Conservation (phyloP, 2,888 invertebrate genomes). For the Blastobasis adustella region DNA sequence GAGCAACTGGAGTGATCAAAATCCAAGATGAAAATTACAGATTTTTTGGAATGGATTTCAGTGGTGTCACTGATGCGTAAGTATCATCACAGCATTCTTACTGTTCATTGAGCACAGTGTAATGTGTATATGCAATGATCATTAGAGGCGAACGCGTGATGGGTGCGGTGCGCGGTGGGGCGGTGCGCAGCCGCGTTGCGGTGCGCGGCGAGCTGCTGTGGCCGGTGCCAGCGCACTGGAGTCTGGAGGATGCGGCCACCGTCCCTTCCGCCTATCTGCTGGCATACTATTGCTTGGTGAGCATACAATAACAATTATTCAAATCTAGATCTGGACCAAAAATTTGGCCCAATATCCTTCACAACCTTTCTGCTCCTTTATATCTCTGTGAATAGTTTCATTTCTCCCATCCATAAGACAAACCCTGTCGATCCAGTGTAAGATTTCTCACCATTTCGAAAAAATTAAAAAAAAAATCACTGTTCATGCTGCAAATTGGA, state of each 20-base stretch:
- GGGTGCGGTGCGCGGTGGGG: conserved; percentile 73
- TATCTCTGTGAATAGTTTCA: no score
- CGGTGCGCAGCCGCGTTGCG: conserved; percentile 70
- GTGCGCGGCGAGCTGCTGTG: conserved; percentile 71
- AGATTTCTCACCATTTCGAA: no score
- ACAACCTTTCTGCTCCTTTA: no score
- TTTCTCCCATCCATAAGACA: no score
- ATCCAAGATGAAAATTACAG: conserved; percentile 8
- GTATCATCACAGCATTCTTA: neutral
- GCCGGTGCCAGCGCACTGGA: conserved; percentile 81
- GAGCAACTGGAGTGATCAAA: conserved; percentile 21
- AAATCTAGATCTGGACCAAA: no score
- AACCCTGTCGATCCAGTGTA: no score
- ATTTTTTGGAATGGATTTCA: conserved; percentile 41
- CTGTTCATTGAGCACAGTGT: neutral
- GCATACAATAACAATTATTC: conserved; percentile 1
- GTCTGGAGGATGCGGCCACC: conserved; percentile 81
- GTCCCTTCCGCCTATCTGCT: conserved; percentile 83
- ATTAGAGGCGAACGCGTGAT: conserved; percentile 73
- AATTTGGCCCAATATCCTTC: no score
- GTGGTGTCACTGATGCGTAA: conserved; percentile 39
- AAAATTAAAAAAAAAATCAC: no score
- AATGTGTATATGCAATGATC: neutral
- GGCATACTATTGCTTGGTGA: conserved; percentile 48
- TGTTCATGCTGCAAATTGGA: no score